These are phyloP conservation scores for Oscheius myriophilus DNA, from an alignment of 2,888 invertebrate genomes.

Conservation along the genomic window DNA sequence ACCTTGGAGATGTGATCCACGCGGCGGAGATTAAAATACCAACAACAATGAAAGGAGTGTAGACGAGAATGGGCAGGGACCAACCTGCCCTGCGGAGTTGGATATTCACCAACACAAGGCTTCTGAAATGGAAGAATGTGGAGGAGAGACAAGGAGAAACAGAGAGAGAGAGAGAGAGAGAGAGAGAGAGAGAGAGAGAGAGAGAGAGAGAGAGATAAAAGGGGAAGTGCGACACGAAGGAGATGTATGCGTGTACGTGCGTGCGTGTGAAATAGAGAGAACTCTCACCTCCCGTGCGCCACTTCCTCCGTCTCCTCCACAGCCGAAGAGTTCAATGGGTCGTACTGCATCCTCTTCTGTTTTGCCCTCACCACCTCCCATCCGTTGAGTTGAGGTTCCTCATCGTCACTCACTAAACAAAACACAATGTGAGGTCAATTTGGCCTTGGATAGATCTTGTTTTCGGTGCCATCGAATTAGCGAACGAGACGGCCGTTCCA, in stretches of 20 bases:
- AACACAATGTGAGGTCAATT: not conserved
- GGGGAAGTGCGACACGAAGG: too few relatives aligned
- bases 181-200: too few relatives aligned
- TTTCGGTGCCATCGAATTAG: too few relatives aligned
- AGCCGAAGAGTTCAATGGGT: not conserved
- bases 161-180: too few relatives aligned
- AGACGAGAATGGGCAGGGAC: not conserved
- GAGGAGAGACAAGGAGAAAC: not conserved
- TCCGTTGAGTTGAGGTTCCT: slow-evolving; percentile 14
- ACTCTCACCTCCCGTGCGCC: not conserved
- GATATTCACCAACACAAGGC: not conserved
- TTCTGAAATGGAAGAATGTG: not conserved
- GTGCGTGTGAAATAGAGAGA: too few relatives aligned
- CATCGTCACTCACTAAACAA: slow-evolving; percentile 17
- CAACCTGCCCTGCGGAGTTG: slow-evolving; percentile 13
- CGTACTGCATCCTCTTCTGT: slow-evolving; percentile 8
- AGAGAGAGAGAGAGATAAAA: too few relatives aligned
- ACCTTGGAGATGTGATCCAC: slow-evolving; percentile 16
- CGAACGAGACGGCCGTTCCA: not conserved
- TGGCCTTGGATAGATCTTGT: not conserved
- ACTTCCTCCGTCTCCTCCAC: not conserved
- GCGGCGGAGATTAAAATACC: not conserved
- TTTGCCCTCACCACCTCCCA: slow-evolving; percentile 10
- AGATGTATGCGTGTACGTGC: too few relatives aligned
- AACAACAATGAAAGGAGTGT: not conserved